Percentiles rank a stretch among this genome's conserved stretches.
Conservation (phyloP, 2,113 vertebrate species). For the Nothocercus nigrocapillus region DNA sequence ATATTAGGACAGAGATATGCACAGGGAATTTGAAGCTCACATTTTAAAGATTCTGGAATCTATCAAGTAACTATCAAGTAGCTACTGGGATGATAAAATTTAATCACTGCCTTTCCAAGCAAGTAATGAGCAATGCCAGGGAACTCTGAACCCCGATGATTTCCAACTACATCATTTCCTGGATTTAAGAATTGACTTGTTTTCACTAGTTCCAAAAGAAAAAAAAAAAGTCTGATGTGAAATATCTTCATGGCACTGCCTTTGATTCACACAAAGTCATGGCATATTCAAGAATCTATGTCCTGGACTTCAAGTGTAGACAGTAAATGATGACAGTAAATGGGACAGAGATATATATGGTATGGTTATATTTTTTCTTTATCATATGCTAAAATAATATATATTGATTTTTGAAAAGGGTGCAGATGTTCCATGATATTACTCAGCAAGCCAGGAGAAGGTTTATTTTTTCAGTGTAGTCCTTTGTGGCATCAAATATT, state of each 20-base stretch:
- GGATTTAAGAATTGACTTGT: not conserved
- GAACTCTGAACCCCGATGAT: not conserved
- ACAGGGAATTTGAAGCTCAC: not conserved
- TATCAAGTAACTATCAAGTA: not conserved
- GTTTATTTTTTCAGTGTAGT: not conserved
- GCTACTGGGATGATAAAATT: conserved; percentile 6
- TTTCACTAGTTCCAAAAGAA: not conserved
- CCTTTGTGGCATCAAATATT: not conserved
- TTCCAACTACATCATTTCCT: not conserved
- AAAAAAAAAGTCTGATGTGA: not conserved
- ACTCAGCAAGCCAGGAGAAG: not conserved
- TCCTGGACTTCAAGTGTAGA: not conserved
- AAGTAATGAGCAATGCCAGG: conserved; percentile 15
- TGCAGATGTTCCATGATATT: not conserved
- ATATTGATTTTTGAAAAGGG: not conserved
- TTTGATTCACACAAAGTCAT: not conserved
- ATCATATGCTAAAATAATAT: not conserved
- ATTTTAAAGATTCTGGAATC: conserved; percentile 41
- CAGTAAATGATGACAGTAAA: not conserved
- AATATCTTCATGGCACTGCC: not conserved
- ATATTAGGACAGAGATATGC: not conserved
- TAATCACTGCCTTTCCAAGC: conserved; percentile 17
- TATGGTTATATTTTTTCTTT: not conserved
- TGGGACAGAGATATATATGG: not conserved
- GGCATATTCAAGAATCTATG: not conserved